Conservation (phyloP, 2,113 vertebrate genomes). For the Smithornis capensis region DNA sequence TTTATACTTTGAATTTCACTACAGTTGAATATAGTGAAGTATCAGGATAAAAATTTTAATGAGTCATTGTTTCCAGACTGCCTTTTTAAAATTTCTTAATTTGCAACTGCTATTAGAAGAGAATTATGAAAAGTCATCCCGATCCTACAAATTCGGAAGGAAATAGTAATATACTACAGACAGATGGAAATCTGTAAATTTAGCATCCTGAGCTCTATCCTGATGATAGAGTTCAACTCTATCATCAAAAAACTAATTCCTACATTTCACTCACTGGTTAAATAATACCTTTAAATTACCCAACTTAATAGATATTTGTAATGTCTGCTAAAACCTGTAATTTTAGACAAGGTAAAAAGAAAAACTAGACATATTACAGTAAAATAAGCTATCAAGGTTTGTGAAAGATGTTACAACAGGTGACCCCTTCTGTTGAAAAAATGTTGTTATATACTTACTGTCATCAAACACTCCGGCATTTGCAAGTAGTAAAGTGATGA, state of each 20-base stretch:
- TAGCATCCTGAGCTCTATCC: neutral
- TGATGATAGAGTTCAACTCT: neutral
- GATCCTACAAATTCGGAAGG: neutral
- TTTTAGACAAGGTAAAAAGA: neutral
- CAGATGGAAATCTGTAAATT: neutral
- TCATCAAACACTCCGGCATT: conserved; percentile 98
- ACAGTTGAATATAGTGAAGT: neutral
- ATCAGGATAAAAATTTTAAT: neutral
- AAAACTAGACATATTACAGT: neutral
- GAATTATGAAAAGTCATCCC: neutral
- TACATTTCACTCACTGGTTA: neutral
- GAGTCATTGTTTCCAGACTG: neutral
- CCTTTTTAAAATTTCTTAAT: neutral
- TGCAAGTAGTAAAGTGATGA: conserved; percentile 95
- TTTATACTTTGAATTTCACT: neutral
- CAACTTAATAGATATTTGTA: neutral
- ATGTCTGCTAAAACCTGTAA: neutral
- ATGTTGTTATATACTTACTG: conserved; percentile 78
- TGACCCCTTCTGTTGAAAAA: neutral
- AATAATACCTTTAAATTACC: neutral
- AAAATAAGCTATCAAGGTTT: neutral
- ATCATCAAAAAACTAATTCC: neutral
- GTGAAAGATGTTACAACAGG: neutral
- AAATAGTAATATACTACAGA: neutral
- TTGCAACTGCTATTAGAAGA: neutral